Evolutionary conservation across 2,113 vertebrate species (phyloP).

Genomic region (Corythaeola cristata): DNA sequence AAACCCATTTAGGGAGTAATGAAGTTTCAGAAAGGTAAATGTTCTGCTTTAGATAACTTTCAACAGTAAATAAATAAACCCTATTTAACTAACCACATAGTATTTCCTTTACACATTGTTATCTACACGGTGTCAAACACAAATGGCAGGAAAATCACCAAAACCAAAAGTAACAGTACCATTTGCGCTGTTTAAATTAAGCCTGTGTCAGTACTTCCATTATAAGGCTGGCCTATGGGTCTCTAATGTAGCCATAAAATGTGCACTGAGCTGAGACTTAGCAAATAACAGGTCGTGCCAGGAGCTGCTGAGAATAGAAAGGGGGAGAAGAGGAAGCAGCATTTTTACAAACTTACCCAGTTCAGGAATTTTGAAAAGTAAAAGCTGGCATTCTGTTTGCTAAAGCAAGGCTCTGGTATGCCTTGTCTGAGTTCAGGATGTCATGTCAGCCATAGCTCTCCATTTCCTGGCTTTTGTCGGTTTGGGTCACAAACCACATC

Average conservation of each 20-base stretch:
- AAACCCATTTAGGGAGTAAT: neutral
- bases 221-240: neutral
- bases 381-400: neutral
- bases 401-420: neutral
- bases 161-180: neutral
- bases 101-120: neutral
- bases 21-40: slow-evolving; percentile 57
- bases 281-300: neutral
- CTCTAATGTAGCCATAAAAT: neutral
- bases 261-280: neutral
- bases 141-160: slow-evolving; percentile 1
- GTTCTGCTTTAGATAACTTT: slow-evolving; percentile 28
- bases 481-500: neutral
- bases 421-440: neutral
- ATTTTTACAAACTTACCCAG: neutral
- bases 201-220: neutral
- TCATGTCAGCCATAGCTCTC: neutral
- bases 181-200: neutral
- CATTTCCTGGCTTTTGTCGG: neutral
- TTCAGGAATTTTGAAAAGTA: neutral
- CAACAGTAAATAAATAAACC: slow-evolving; percentile 39
- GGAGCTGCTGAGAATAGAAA: neutral
- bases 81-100: neutral
- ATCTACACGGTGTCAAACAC: neutral
- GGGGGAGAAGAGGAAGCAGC: neutral